Conservation (phyloP, 1,140 invertebrate species). For the Camponotus floridanus region DNA sequence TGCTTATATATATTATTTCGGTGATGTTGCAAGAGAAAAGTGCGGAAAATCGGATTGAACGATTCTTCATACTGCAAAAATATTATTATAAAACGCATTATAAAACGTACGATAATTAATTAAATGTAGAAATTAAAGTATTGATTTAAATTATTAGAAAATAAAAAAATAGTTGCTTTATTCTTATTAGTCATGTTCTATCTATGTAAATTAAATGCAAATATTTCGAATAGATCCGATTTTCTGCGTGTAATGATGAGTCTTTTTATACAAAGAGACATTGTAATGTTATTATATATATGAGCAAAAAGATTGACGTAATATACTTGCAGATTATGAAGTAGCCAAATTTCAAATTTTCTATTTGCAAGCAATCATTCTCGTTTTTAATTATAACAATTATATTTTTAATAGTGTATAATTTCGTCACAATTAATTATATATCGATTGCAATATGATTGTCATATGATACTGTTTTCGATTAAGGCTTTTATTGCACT, state of each 20-base stretch:
- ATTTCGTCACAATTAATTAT: slow-evolving; percentile 19
- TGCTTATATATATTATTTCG: background rate
- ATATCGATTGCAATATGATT: slow-evolving; percentile 29
- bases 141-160: background rate
- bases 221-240: background rate
- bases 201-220: slow-evolving; percentile 1
- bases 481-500: slow-evolving; percentile 23
- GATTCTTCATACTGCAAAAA: background rate
- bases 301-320: background rate
- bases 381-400: background rate
- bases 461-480: slow-evolving; percentile 33
- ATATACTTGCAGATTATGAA: background rate
- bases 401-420: slow-evolving; percentile 18
- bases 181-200: background rate
- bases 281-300: background rate
- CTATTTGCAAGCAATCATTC: background rate
- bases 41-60: slow-evolving; percentile 26
- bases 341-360: background rate
- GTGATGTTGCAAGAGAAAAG: background rate
- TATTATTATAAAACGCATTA: too few relatives aligned
- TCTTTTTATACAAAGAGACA: background rate
- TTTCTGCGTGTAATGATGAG: background rate
- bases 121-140: background rate
- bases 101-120: background rate
- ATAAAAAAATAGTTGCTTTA: background rate